phyloP scores from a whole-genome alignment of 2,113 vertebrate species.

The Trematomus loennbergii region DNA sequence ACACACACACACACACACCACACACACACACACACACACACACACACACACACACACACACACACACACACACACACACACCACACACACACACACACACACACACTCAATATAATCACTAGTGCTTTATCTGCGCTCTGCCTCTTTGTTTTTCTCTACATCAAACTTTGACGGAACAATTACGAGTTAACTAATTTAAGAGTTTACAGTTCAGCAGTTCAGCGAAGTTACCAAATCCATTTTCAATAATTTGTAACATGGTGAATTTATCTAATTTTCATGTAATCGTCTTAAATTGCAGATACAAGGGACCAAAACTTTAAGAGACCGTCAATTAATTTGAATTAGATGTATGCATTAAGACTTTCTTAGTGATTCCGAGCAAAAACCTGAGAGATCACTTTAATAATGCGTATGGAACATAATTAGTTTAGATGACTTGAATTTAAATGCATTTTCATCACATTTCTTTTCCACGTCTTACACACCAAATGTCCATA shows the following conservation, averaged over 20 bases:
- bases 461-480: too few relatives aligned
- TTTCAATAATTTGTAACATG: neutral
- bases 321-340: neutral
- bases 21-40: slow-evolving; percentile 16
- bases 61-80: slow-evolving; percentile 12
- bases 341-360: neutral
- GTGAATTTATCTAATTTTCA: neutral
- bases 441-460: too few relatives aligned
- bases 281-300: neutral
- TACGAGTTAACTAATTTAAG: neutral
- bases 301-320: neutral
- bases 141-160: neutral
- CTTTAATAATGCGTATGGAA: neutral
- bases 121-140: neutral
- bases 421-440: too few relatives aligned
- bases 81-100: slow-evolving; percentile 12
- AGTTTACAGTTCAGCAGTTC: neutral
- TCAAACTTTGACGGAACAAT: neutral
- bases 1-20: slow-evolving; percentile 19
- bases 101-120: slow-evolving; percentile 7
- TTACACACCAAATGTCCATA: too few relatives aligned
- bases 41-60: slow-evolving; percentile 13
- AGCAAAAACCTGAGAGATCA: neutral
- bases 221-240: neutral
- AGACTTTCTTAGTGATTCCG: neutral